These are phyloP conservation scores for Epinotia nisella DNA, from an alignment of 2,888 invertebrate species.

Conservation along the genomic window DNA sequence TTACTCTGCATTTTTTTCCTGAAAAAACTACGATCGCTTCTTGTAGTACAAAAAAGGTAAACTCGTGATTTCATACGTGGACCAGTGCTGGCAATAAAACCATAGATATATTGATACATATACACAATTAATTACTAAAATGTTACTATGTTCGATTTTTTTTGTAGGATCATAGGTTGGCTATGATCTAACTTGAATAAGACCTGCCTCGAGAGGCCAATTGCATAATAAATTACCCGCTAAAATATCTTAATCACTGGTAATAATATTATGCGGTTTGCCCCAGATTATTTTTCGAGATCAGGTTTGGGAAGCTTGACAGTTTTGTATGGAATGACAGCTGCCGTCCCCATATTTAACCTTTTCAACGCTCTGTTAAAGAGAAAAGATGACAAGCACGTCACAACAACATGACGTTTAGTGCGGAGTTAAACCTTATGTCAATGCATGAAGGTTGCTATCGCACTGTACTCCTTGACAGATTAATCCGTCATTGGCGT, in stretches of 20 bases:
- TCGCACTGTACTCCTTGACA: no score
- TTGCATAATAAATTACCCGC: slow-evolving; percentile 2
- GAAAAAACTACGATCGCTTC: slow-evolving; percentile 14
- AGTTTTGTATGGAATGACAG: no score
- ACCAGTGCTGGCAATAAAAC: slow-evolving; percentile 57
- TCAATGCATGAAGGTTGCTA: no score
- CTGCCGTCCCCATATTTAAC: no score
- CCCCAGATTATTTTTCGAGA: background rate
- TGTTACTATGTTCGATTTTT: background rate
- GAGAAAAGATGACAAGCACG: no score
- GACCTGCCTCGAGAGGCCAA: background rate
- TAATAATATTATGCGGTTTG: slow-evolving; percentile 9
- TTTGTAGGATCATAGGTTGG: background rate
- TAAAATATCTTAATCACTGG: background rate
- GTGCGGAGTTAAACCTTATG: no score
- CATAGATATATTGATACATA: slow-evolving; percentile 17
- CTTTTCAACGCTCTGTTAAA: no score
- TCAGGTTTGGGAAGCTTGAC: background rate
- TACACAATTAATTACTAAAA: background rate
- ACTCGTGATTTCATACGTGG: slow-evolving; percentile 47
- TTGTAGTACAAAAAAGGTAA: slow-evolving; percentile 9
- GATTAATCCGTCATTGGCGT: no score
- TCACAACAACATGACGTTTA: no score
- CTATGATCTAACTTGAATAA: background rate
- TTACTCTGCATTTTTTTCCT: slow-evolving; percentile 20